Evolutionary conservation across 2,888 invertebrate species (phyloP).

Genomic region (Lissonota sp.): DNA sequence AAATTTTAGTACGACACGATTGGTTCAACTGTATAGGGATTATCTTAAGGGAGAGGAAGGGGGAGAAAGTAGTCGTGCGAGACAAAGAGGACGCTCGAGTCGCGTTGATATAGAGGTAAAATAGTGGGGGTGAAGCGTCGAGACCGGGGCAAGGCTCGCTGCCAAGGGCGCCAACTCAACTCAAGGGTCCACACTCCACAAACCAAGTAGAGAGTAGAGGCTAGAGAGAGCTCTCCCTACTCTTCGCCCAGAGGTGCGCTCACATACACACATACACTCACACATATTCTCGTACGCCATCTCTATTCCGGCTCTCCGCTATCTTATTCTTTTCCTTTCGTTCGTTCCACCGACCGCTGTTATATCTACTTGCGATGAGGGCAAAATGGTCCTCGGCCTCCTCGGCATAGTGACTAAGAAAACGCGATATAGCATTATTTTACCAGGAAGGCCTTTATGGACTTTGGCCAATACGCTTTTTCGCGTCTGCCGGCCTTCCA

Average conservation of each 20-base stretch:
- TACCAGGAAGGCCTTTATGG: slow-evolving; percentile 3
- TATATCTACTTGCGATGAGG: slow-evolving; percentile 19
- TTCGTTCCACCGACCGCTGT: slow-evolving; percentile 40
- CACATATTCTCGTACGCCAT: slow-evolving; percentile 40
- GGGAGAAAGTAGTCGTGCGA: slow-evolving; percentile 35
- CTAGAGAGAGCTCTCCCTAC: slow-evolving; percentile 1
- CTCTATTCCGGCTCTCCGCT: slow-evolving; percentile 33
- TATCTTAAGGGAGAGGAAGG: neutral
- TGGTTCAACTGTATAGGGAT: too few species aligned
- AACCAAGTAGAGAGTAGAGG: slow-evolving; percentile 8
- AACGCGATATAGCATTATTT: slow-evolving; percentile 35
- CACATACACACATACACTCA: slow-evolving; percentile 33
- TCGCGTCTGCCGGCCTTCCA: neutral
- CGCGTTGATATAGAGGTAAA: slow-evolving; percentile 5
- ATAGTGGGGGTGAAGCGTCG: slow-evolving; percentile 47
- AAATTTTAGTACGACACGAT: too few species aligned
- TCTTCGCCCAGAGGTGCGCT: neutral
- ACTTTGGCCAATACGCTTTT: slow-evolving; percentile 2
- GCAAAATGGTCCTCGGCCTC: slow-evolving; percentile 13
- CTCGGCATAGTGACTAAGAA: slow-evolving; percentile 19
- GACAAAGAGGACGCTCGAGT: slow-evolving; percentile 41
- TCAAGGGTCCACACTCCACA: slow-evolving; percentile 68
- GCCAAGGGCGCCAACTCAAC: slow-evolving; percentile 76
- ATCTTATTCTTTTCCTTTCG: neutral
- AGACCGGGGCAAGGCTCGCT: slow-evolving; percentile 74